Evolutionary conservation across 2,888 invertebrate genomes (phyloP).

Genomic region (Drosophila quasianomalipes): DNA sequence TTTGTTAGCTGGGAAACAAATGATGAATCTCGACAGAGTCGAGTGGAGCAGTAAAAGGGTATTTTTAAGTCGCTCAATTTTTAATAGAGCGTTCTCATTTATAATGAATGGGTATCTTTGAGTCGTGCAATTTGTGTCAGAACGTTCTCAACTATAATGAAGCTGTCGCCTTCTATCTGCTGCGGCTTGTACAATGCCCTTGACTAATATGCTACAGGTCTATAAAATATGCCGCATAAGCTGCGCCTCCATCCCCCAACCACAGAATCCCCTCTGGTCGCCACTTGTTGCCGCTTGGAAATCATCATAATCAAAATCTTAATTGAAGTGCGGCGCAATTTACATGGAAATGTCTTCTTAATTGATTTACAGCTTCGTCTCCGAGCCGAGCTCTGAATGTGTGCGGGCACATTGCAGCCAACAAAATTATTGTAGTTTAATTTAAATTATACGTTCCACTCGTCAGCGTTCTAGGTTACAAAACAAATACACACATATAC

Average conservation of each 20-base stretch:
- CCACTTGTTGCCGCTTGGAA: neutral
- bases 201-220: constrained; percentile 33
- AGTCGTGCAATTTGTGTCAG: neutral
- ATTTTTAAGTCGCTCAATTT: neutral
- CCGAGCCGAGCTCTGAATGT: constrained; percentile 8
- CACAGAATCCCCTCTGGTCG: neutral
- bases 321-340: constrained; percentile 72
- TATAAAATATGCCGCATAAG: constrained; percentile 19
- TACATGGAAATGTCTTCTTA: constrained; percentile 72
- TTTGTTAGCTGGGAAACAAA: neutral
- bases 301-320: constrained; percentile 50
- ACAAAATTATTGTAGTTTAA: constrained; percentile 67
- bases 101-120: neutral
- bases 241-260: neutral
- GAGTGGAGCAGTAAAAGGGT: neutral
- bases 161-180: constrained; percentile 1
- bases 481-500: constrained; percentile 55
- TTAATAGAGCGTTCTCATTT: neutral
- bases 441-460: constrained; percentile 75
- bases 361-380: constrained; percentile 59
- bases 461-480: constrained; percentile 75
- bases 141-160: neutral
- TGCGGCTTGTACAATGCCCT: constrained; percentile 38
- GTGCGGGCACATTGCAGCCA: constrained; percentile 67
- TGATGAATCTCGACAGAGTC: neutral